Base-by-base conservation (phyloP, 64 coral and sea anemone species). In the Stylophora pistillata region DNA sequence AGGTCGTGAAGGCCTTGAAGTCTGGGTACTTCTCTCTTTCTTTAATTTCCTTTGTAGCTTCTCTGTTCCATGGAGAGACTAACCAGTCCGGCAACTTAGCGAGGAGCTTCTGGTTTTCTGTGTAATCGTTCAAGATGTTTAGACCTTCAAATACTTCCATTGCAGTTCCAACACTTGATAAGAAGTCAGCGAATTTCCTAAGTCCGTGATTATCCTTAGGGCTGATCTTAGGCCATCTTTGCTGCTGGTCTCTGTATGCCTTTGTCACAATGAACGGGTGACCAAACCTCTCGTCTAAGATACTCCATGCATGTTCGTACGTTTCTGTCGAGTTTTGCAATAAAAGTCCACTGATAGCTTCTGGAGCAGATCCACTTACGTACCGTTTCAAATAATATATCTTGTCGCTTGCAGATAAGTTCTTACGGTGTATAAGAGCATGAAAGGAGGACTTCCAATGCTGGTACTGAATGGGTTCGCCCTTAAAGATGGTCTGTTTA, bases 101-200 rank as follows among this genome's bases (percentile, higher is more conserved):
- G 64, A 87, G 33, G 13, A 87, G 58, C 47, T 81, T 91, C 18
- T 71, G 66, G 31, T 91, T 95, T 66, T 95, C 88, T 17, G 86
- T 82, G 26, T 81, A 66, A 70, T 91, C 76, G 61, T 91, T 95
- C 10, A 87, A 25, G 33, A 87, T 37, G 13, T 55, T 33, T 23
- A 95, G 83, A 25, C 28, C 55, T 21, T 91, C 1, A 5, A 86
- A 81, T 20, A 75, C 74, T 0, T 21, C 23, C 84, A 90, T 83
- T 7, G 53, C 70, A 60, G 74, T 87, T 72, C 88, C 75, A 56
- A 74, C 74, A 1, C 90, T 83, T 3, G 73, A 81, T 15, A 94
- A 55, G 55, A 90, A 94, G 66, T 94, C 88, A 10, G 88, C 55
- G 28, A 53, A 88, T 41, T 74, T 81, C 73, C 77, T 28, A 12